A percentile compares a stretch with the other conserved stretches of the same genome.
Conservation (phyloP, 92 coral and sea anemone species). For the Heteractis magnifica region DNA sequence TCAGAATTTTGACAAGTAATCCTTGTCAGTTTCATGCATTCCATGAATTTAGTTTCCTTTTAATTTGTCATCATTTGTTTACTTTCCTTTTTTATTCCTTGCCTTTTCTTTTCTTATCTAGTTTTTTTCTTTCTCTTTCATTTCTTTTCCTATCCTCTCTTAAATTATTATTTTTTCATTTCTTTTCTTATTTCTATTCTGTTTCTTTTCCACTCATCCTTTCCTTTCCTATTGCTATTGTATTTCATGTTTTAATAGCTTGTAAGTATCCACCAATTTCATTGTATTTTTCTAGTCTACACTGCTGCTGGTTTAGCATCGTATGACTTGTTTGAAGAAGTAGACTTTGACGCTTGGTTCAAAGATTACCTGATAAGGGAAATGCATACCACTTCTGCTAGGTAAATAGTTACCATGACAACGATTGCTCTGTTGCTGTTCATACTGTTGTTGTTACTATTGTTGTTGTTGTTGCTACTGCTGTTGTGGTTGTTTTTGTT, state of each 20-base stretch:
- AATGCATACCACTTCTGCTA: constrained; percentile 69
- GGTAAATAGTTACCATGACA: constrained; percentile 48
- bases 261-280: neutral
- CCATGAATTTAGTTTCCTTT: too few species aligned
- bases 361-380: constrained; percentile 62
- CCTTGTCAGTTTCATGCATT: too few species aligned
- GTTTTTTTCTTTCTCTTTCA: too few species aligned
- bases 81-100: neutral
- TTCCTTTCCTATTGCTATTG: neutral
- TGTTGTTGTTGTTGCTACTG: too few species aligned
- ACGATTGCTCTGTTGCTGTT: neutral
- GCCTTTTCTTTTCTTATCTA: neutral
- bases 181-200: neutral
- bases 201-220: neutral
- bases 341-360: constrained; percentile 92
- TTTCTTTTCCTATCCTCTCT: neutral
- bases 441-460: too few species aligned
- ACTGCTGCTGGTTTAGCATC: constrained; percentile 91
- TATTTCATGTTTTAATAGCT: neutral
- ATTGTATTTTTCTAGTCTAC: constrained; percentile 52
- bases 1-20: too few species aligned
- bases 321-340: constrained; percentile 87
- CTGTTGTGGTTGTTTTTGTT: too few species aligned
- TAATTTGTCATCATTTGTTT: too few species aligned
- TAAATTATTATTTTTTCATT: too few species aligned